phyloP scores from a whole-genome alignment of 2,797 vertebrate species.

The Microctenopoma steveboyesi region DNA sequence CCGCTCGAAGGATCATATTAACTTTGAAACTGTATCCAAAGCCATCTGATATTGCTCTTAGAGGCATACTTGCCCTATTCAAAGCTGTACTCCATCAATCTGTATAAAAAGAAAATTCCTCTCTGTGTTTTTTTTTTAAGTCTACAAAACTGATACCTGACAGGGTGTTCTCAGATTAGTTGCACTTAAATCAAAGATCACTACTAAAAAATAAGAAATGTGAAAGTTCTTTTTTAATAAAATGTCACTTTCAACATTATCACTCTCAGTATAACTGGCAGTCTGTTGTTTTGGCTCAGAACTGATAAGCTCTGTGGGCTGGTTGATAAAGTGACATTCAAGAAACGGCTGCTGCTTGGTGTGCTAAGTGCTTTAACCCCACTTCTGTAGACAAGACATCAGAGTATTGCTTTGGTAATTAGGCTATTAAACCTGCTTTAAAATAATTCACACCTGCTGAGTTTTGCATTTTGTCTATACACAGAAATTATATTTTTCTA shows the following conservation, averaged over 20 bases:
- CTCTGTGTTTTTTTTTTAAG: constrained; percentile 18
- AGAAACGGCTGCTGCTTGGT: not conserved
- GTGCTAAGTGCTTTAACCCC: constrained; percentile 1
- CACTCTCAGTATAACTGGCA: constrained; percentile 5
- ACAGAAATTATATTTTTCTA: constrained; percentile 11
- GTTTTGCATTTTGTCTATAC: constrained; percentile 7
- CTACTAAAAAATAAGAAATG: constrained; percentile 11
- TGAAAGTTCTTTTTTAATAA: constrained; percentile 37
- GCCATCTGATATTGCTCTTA: not conserved
- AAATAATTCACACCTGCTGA: constrained; percentile 19
- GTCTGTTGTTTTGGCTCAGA: constrained; percentile 8
- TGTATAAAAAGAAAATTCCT: constrained; percentile 14
- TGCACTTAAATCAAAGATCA: constrained; percentile 37
- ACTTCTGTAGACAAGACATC: constrained; percentile 17
- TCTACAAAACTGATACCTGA: constrained; percentile 22
- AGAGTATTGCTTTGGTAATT: constrained; percentile 25
- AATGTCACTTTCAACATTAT: constrained; percentile 25
- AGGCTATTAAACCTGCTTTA: constrained; percentile 1
- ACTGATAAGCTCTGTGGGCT: constrained; percentile 17
- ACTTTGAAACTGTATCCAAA: constrained; percentile 21
- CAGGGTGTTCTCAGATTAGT: constrained; percentile 14
- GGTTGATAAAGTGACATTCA: constrained; percentile 20
- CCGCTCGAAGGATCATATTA: constrained; percentile 31
- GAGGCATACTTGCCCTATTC: constrained; percentile 8
- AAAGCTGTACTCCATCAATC: constrained; percentile 14